Evolutionary conservation across 2,888 invertebrate genomes (phyloP).

Genomic region (Drosophila ezoana): DNA sequence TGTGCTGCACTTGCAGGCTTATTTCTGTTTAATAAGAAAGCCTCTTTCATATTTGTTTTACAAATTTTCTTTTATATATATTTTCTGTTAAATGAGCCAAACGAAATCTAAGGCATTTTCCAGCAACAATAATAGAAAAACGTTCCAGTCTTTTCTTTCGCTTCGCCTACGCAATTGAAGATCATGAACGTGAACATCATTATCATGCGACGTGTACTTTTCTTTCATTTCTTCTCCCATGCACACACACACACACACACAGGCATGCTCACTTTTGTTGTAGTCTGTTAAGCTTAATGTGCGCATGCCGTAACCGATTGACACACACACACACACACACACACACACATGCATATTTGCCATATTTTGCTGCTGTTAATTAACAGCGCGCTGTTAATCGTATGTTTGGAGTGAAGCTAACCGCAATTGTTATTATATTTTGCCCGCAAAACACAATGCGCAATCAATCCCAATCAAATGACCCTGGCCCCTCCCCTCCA

Average conservation of each 20-base stretch:
- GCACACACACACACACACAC: neutral
- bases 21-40: conserved; percentile 6
- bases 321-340: conserved; percentile 15
- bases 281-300: conserved; percentile 42
- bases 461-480: conserved; percentile 41
- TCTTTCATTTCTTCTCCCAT: conserved; percentile 7
- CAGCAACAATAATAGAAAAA: conserved; percentile 11
- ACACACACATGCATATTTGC: conserved; percentile 13
- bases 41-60: conserved; percentile 2
- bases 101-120: conserved; percentile 35
- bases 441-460: conserved; percentile 22
- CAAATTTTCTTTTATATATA: neutral
- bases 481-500: neutral
- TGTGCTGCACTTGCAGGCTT: conserved; percentile 1
- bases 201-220: conserved; percentile 41
- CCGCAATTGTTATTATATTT: conserved; percentile 26
- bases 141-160: conserved; percentile 12
- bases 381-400: conserved; percentile 38
- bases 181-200: conserved; percentile 38
- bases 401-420: conserved; percentile 2
- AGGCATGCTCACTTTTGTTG: conserved; percentile 16
- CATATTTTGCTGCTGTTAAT: conserved; percentile 24
- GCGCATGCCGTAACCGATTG: conserved; percentile 57
- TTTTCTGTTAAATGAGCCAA: conserved; percentile 15
- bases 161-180: conserved; percentile 33